Base-by-base conservation (phyloP, 35 echinoderm and acorn worm species). In the Apostichopus japonicus region DNA sequence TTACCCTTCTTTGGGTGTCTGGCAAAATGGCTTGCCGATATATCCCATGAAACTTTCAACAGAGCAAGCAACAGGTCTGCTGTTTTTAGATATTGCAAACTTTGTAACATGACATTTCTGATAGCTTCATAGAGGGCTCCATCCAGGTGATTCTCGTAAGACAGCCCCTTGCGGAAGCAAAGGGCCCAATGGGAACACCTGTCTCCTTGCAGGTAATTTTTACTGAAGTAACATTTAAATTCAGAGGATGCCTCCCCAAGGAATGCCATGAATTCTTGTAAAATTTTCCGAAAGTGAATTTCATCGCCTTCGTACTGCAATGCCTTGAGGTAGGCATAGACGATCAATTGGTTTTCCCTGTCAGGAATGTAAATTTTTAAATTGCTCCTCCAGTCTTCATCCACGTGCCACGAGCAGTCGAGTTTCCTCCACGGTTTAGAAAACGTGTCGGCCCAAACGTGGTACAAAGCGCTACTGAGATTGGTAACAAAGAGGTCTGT, bases 381-480 rank as follows among this genome's bases (percentile, higher is more conserved):
- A 53, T 54, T 83, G 8, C 16, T 56, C 80, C 80, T 83, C 80
- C 80, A 83, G 8, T 55, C 33, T 56, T 83, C 80, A 22, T 83
- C 80, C 8, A 83, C 80, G 33, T 83, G 80, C 80, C 80, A 83
- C 51, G 80, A 83, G 53, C 80, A 83, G 51, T 83, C 80, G 0
- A 83, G 14, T 83, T 83, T 83, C 17, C 80, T 53, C 80, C 80
- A 83, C 17, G 80, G 80, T 19, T 83, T 83, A 27, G 80, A 83
- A 27, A 83, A 83, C 21, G 13, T 83, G 6, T 83, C 33, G 3
- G 80, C 55, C 80, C 80, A 83, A 22, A 83, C 14, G 27, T 83
- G 52, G 80, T 83, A 83, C 80, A 83, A 33, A 83, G 6, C 21
- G 55, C 80, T 83, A 55, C 17, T 19, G 17, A 83, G 51, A 54